Base-by-base conservation (phyloP, 2,797 vertebrate genomes). In the Cheracebus regulus region DNA sequence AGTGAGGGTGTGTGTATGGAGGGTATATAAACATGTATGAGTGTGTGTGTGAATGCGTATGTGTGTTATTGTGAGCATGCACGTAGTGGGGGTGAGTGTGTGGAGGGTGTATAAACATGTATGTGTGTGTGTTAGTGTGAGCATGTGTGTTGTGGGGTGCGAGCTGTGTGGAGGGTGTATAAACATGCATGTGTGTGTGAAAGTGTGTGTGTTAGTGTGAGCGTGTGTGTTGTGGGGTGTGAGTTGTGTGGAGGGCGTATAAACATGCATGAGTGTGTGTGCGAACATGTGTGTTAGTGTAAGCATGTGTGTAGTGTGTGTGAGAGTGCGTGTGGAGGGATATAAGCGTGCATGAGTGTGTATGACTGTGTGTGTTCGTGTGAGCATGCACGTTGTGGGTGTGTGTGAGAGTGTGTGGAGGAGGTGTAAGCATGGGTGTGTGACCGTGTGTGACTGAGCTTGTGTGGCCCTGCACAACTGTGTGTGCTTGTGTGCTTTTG, bases 261-360 rank as follows among this genome's bases (percentile, higher is more conserved):
- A 61, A 14, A 13, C 2, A 3, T 36, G 36, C 15, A 4, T 0
- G 41, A 41, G 41, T n/a, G 17, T 67, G 7, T 19, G 20, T 70
- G 17, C 10, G 33, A 9, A n/a, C n/a, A n/a, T 86, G n/a, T 10
- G 7, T 3, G 30, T 11, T 19, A 19, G 4, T n/a, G 5, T 70
- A 1, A 19, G 8, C 9, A 0, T 4, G 64, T 1, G 0, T 64
- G 24, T 64, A 15, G 61, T 33, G 61, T n/a, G 1, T 1, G 8
- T 6, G 22, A 24, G 28, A 52, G 50, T 52, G 39, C 30, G 58
- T 61, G 58, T 61, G 58, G 26, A 61, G 28, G 13, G 15, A n/a
- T n/a, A 30, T 64, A 7, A n/a, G 17, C 3, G 17, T 70, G 64
- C 15, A 15, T 19, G 64, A 8, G 15, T 67, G 64, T n/a, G 20